A percentile compares a stretch with the other conserved stretches of the same genome.
Conservation (phyloP, 2,888 invertebrate species). For the Pterobdella sp. region DNA sequence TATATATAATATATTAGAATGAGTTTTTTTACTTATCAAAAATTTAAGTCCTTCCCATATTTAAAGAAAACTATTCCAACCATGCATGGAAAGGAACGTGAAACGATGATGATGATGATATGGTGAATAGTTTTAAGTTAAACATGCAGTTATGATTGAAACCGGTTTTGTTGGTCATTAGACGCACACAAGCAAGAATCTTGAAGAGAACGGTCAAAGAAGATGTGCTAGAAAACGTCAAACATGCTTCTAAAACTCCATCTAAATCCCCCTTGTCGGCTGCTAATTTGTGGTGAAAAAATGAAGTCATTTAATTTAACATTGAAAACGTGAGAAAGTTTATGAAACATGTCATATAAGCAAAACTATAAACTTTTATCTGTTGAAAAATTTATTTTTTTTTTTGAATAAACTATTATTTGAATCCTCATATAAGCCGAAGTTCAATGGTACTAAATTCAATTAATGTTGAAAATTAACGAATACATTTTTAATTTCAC, state of each 20-base stretch:
- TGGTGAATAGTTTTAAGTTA: neutral
- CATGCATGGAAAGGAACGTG: too few relatives aligned
- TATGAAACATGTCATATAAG: too few relatives aligned
- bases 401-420: neutral
- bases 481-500: neutral
- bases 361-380: too few relatives aligned
- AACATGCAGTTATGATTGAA: too few relatives aligned
- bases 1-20: too few relatives aligned
- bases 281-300: neutral
- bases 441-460: neutral
- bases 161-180: constrained; percentile 18
- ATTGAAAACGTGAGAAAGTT: neutral
- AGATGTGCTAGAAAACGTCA: neutral
- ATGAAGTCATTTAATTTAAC: neutral
- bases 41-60: too few relatives aligned
- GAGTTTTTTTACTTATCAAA: too few relatives aligned
- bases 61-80: too few relatives aligned
- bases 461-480: neutral
- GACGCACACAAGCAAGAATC: constrained; percentile 11
- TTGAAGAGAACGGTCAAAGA: constrained; percentile 27
- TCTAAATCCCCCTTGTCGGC: neutral
- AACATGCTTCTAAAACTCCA: constrained; percentile 18
- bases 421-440: neutral
- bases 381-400: too few relatives aligned
- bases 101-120: constrained; percentile 1